Evolutionary conservation across 2,888 invertebrate genomes (phyloP).

Genomic region (Heliconius hortense): DNA sequence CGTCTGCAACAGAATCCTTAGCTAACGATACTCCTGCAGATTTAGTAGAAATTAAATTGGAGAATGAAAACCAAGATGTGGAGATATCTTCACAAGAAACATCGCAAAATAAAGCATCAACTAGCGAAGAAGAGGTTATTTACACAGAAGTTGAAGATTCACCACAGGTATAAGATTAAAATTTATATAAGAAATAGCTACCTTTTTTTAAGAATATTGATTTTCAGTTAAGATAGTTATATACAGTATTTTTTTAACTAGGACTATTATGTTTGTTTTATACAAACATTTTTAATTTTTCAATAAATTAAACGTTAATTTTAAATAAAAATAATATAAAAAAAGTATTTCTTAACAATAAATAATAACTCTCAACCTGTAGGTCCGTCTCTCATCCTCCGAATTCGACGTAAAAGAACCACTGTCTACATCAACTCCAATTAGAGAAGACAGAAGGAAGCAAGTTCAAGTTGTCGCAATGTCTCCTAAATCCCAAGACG

Average conservation of each 20-base stretch:
- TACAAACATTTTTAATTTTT: neutral
- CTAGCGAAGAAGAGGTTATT: conserved; percentile 56
- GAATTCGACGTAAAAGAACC: conserved; percentile 57
- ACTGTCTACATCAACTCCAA: conserved; percentile 69
- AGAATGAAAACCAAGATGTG: conserved; percentile 39
- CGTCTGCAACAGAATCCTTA: conserved; percentile 57
- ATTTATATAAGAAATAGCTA: conserved; percentile 28
- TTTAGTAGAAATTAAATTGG: conserved; percentile 32
- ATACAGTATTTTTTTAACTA: neutral
- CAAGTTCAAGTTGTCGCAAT: conserved; percentile 69
- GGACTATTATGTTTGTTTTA: neutral
- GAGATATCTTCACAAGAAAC: conserved; percentile 37
- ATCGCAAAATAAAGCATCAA: conserved; percentile 36
- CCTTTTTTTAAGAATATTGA: neutral
- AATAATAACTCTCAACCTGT: conserved; percentile 6
- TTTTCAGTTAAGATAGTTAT: too few relatives aligned
- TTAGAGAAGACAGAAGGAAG: conserved; percentile 55
- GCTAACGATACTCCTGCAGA: conserved; percentile 34
- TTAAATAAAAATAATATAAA: neutral
- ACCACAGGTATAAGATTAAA: conserved; percentile 59
- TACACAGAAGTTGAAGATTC: conserved; percentile 70
- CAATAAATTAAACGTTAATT: neutral
- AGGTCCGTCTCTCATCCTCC: conserved; percentile 51
- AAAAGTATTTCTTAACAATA: too few relatives aligned
- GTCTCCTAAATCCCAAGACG: conserved; percentile 59